These are phyloP conservation scores for Trinorchestia longiramus DNA, from an alignment of 1,140 invertebrate species.

Conservation along the genomic window DNA sequence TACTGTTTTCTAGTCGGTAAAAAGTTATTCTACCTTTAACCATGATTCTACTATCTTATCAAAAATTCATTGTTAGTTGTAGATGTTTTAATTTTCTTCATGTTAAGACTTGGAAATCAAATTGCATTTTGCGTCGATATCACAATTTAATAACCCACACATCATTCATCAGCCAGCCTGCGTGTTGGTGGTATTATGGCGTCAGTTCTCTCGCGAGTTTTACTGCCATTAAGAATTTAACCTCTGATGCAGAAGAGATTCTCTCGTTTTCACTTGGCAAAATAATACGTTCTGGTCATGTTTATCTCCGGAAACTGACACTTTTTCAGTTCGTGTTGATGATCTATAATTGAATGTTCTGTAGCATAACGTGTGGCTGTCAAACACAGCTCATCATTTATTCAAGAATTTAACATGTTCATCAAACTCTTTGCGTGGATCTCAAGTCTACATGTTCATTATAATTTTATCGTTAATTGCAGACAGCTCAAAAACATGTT, in stretches of 20 bases:
- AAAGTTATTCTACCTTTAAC: neutral
- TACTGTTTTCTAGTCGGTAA: neutral
- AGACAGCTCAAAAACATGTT: neutral
- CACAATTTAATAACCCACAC: neutral
- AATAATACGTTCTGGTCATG: neutral
- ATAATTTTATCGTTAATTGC: neutral
- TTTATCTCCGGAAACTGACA: neutral
- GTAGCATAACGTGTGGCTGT: neutral
- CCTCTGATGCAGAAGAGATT: neutral
- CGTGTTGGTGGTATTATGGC: neutral
- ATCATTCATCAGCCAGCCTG: neutral
- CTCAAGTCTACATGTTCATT: neutral
- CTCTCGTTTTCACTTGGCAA: neutral
- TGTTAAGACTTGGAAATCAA: too few relatives aligned
- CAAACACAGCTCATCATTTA: neutral
- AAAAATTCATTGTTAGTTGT: neutral
- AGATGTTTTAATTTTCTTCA: neutral
- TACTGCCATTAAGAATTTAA: neutral
- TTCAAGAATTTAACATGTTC: neutral
- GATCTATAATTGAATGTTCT: neutral
- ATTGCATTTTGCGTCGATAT: too few relatives aligned
- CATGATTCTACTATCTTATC: neutral
- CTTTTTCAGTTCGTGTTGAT: neutral
- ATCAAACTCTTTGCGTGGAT: neutral
- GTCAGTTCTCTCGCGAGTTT: neutral